A percentile compares a stretch with the other conserved stretches of the same genome.
These are phyloP conservation scores for Egretta garzetta DNA, from an alignment of 2,113 vertebrate species.

Conservation along the genomic window DNA sequence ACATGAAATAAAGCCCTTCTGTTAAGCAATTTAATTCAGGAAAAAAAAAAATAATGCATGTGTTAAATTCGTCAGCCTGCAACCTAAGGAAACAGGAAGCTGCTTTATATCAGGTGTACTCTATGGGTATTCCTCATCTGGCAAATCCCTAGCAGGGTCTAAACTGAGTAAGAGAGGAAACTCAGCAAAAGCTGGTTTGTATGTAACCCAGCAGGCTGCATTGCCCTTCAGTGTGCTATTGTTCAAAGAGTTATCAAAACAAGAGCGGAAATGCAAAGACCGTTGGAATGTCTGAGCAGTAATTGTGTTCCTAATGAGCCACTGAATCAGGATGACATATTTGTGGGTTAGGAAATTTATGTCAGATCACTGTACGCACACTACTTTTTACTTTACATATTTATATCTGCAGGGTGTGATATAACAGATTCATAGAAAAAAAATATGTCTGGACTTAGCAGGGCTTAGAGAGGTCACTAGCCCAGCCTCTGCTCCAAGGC, in stretches of 20 bases:
- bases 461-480: not conserved
- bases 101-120: not conserved
- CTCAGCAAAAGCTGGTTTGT: not conserved
- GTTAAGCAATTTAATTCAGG: not conserved
- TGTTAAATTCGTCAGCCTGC: not conserved
- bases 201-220: not conserved
- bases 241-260: not conserved
- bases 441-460: not conserved
- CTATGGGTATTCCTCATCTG: not conserved
- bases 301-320: not conserved
- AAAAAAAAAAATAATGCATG: no score
- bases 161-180: not conserved
- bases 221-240: not conserved
- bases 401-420: not conserved
- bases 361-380: not conserved
- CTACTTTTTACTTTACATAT: not conserved
- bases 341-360: not conserved
- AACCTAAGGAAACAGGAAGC: not conserved
- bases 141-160: not conserved
- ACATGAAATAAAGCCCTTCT: not conserved
- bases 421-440: not conserved
- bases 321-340: not conserved
- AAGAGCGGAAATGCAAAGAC: not conserved
- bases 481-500: not conserved
- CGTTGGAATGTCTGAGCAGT: not conserved